Base-by-base conservation (phyloP, 2,888 invertebrate species). In the Lithophane socia region DNA sequence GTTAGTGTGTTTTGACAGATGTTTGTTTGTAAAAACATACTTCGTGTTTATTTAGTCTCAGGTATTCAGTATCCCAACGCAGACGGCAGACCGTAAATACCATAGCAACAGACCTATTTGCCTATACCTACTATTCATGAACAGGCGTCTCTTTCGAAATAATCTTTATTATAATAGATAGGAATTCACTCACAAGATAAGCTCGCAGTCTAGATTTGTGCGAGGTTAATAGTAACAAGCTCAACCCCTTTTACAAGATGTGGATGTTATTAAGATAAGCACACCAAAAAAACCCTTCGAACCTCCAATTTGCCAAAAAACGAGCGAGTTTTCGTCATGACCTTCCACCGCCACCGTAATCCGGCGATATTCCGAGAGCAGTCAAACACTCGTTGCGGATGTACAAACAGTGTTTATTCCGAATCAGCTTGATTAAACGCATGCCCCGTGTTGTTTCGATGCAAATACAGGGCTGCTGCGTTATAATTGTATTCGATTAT, bases 351-450 rank as follows among this genome's bases (percentile, higher is more conserved):
- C 66, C 60, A 12, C 21, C 56, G 70, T 58, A 73, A 82, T 68
- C 70, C 71, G 13, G 52, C 44, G 52, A 65, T 82, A 77, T 82
- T 54, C 64, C 60, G 67, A 68, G 67, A 65, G 71, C 60, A 77
- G 54, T 67, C 63, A 77, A 82, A 72, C 65, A 82, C 52, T 70
- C 66, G 10, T 18, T 42, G 60, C 64, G 75, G 80, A 86, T 74
- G 64, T 73, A 80, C 73, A 66, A 77, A 68, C 63, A 74, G 58
- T 85, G 86, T 84, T 84, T 86, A 84, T 69, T 74, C 65, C 24
- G 63, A 79, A 86, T 84, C 77, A 67, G 75, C 64, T 71, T 88
- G 87, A 87, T 87, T 85, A 76, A 86, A 83, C 77, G 78, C 78
- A 73, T 66, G 68, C 66, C 68, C 49, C 60, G 29, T 69, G 84